Conservation (phyloP, 2,113 vertebrate species). For the Melozone crissalis region DNA sequence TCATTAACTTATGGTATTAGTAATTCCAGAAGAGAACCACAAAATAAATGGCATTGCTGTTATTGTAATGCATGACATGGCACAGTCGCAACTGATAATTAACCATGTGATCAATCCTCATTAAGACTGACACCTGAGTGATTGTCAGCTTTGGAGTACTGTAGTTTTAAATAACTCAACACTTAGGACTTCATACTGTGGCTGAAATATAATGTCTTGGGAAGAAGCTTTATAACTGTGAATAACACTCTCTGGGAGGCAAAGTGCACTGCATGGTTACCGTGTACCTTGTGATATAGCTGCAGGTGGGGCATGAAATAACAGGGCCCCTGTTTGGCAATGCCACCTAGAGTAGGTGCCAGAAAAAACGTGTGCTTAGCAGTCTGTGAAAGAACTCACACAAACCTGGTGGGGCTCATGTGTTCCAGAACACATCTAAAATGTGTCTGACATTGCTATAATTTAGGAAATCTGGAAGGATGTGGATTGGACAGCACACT, state of each 20-base stretch:
- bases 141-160: neutral
- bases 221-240: neutral
- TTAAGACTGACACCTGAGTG: neutral
- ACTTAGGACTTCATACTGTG: neutral
- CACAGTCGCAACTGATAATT: conserved; percentile 4
- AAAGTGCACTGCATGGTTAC: neutral
- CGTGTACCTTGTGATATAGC: neutral
- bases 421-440: neutral
- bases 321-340: neutral
- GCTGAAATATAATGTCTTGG: neutral
- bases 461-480: neutral
- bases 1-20: conserved; percentile 26
- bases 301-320: neutral
- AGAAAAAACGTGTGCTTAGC: neutral
- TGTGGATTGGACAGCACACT: neutral
- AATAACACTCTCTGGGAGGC: neutral
- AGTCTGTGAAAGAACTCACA: neutral
- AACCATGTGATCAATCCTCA: neutral
- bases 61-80: neutral
- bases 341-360: neutral
- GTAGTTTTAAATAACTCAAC: neutral
- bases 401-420: neutral
- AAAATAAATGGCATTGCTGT: neutral
- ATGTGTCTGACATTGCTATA: neutral
- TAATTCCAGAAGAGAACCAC: conserved; percentile 22